Evolutionary conservation across 2,797 vertebrate genomes (phyloP), one percentile per base, ranked within the genome.

Genomic region (Brachyalestes nurse): DNA sequence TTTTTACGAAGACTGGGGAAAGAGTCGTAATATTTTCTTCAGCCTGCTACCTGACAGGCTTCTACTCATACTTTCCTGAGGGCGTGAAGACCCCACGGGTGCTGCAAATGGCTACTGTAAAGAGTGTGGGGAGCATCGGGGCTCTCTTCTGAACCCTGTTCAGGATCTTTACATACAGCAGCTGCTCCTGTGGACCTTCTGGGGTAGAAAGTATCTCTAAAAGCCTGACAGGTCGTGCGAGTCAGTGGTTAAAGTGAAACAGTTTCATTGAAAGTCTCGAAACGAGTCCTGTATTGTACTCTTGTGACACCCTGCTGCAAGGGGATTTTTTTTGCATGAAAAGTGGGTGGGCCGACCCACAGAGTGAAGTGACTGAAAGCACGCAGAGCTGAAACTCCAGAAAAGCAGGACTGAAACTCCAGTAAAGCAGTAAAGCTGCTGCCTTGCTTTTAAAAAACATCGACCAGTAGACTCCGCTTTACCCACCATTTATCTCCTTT

Each of bases 311-410:
- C 5, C 17, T 21, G 65, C 45, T 38, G 5, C 38, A 1, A 51
- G 51, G 70, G 70, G 70, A 57, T 10, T 72, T 72, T 71, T 38
- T 12, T 8, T 45, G 69, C 16, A 49, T 40, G 51, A 21, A 12
- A 38, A 57, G 70, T 57, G 38, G 70, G 70, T 28, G 70, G 70
- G n/a, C 10, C 51, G 51, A 55, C 70, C 28, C 10, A 17, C 28
- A 4, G 70, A 72, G 51, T 12, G 17, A 16, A n/a, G 7, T 72
- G 40, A 57, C 28, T 72, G 51, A 57, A 57, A 72, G 51, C 25
- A 34, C 7, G 12, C 51, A 10, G 25, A 16, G 7, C 40, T 45
- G 3, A 42, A 45, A 12, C 65, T 65, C 14, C 61, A 40, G 34
- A 8, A 17, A 9, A 45, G 19, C 19, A 13, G 51, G 25, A 2